These are phyloP conservation scores for Coptotermes formosanus DNA, from an alignment of 1,140 invertebrate genomes.

Conservation along the genomic window DNA sequence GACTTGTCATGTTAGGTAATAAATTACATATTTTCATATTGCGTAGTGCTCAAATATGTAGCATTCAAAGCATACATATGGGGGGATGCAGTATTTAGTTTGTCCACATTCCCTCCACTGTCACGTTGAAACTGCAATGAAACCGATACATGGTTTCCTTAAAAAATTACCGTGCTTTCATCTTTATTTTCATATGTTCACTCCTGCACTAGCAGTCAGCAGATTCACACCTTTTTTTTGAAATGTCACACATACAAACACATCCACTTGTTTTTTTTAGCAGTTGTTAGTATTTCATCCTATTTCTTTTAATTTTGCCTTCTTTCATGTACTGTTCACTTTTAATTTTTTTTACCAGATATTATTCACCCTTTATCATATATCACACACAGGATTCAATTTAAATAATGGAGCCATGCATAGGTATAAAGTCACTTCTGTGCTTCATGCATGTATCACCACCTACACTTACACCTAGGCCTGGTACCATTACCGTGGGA, in stretches of 20 bases:
- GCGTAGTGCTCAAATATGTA: background rate
- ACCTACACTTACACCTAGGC: no score
- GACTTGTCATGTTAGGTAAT: constrained; percentile 14
- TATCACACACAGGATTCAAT: background rate
- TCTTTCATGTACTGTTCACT: background rate
- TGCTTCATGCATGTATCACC: no score
- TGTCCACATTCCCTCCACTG: background rate
- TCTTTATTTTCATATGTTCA: background rate
- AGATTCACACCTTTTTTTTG: background rate
- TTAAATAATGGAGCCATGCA: background rate
- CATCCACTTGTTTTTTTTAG: background rate
- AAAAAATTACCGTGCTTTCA: background rate
- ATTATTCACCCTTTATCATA: background rate
- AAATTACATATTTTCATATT: background rate
- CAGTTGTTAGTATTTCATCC: background rate
- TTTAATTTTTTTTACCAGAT: background rate
- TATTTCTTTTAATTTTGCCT: background rate
- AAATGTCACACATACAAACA: background rate
- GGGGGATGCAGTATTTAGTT: background rate
- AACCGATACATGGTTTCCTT: background rate
- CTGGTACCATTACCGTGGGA: background rate
- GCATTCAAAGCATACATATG: background rate
- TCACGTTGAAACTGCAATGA: no score
- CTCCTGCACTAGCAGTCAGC: background rate
- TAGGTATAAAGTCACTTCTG: background rate